Conservation (phyloP, 2,888 invertebrate species). For the Alcis repandata region DNA sequence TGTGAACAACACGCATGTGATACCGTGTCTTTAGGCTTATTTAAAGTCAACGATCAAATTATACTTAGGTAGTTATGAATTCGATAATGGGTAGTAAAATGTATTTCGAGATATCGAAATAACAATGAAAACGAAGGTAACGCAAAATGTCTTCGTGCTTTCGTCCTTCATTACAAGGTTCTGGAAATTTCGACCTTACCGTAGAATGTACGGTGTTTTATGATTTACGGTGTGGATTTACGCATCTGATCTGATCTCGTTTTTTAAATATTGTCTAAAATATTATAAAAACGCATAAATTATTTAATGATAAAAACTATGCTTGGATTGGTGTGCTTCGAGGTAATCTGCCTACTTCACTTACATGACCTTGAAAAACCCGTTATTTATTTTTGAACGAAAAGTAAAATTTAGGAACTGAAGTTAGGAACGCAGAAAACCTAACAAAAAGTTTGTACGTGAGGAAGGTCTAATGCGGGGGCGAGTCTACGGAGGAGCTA, state of each 20-base stretch:
- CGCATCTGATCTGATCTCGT: not conserved
- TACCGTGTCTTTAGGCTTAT: not conserved
- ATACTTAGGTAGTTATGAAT: not conserved
- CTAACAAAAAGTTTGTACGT: constrained; percentile 46
- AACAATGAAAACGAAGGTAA: not conserved
- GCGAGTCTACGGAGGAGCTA: constrained; percentile 81
- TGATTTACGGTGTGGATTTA: not conserved
- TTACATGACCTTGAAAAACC: not conserved
- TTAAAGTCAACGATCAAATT: not conserved
- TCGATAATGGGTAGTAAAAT: not conserved
- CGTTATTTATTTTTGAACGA: not conserved
- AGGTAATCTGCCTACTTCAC: not conserved
- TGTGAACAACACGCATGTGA: not conserved
- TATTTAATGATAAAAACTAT: not conserved
- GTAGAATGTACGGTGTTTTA: not conserved
- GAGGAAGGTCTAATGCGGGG: constrained; percentile 69
- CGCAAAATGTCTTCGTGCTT: not conserved
- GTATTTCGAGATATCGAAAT: not conserved
- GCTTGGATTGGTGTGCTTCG: not conserved
- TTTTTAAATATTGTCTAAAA: not conserved
- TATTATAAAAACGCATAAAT: not conserved
- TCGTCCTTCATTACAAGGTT: not conserved
- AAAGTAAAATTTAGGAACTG: not conserved
- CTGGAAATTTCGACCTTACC: not conserved
- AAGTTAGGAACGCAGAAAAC: constrained; percentile 26